Conservation (phyloP, 2,113 vertebrate genomes). For the Apteryx mantelli region DNA sequence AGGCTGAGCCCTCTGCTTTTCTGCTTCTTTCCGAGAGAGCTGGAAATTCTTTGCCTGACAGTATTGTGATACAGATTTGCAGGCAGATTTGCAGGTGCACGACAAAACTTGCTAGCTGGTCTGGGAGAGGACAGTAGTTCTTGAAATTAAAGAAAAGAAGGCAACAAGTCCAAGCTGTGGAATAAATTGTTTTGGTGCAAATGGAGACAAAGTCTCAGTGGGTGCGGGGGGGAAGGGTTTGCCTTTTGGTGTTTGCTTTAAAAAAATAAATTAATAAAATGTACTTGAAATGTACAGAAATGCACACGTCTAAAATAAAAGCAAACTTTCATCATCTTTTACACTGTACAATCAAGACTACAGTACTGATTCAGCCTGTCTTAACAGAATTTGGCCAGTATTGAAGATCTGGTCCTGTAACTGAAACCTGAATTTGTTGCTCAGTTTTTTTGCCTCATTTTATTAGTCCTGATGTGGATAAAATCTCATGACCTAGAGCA, state of each 20-base stretch:
- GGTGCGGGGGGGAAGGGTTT: fast-evolving
- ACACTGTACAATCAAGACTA: neutral
- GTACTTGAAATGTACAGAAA: neutral
- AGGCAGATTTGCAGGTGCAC: neutral
- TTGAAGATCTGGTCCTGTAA: neutral
- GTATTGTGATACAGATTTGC: neutral
- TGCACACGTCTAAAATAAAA: neutral
- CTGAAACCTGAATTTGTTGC: neutral
- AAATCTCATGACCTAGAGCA: neutral
- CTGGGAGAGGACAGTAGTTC: neutral
- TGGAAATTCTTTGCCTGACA: neutral
- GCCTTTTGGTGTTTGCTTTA: neutral
- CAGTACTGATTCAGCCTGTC: neutral
- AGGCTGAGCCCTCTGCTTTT: neutral
- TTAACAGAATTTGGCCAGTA: neutral
- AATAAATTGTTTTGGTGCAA: neutral
- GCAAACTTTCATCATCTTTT: neutral
- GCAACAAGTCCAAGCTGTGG: neutral
- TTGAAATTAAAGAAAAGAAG: neutral
- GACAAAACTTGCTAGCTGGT: neutral
- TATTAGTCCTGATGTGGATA: neutral
- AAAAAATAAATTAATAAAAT: neutral
- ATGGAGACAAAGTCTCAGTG: neutral
- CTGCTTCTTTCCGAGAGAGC: fast-evolving
- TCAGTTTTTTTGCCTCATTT: neutral